A percentile compares a stretch with the other conserved stretches of the same genome.
Conservation (phyloP, 2,888 invertebrate genomes). For the Mythimna pallens region DNA sequence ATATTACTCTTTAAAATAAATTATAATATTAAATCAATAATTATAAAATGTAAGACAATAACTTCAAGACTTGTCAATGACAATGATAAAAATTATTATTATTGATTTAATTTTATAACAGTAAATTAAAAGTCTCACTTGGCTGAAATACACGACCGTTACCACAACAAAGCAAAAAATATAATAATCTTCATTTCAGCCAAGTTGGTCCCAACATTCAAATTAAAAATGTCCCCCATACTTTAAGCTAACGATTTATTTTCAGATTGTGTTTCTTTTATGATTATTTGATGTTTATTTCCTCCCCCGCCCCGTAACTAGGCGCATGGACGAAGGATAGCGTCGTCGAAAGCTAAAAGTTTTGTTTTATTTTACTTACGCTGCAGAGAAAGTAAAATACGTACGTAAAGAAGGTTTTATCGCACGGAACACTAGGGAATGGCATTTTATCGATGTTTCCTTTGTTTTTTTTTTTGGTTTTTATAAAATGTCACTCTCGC, state of each 20-base stretch:
- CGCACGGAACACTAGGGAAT: constrained; percentile 67
- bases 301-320: constrained; percentile 62
- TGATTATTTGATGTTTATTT: constrained; percentile 69
- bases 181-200: neutral
- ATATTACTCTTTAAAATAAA: neutral
- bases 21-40: constrained; percentile 7
- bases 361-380: constrained; percentile 74
- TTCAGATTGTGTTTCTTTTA: constrained; percentile 76
- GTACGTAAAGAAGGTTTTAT: constrained; percentile 76
- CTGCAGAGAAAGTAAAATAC: constrained; percentile 89
- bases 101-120: neutral
- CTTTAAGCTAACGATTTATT: constrained; percentile 73
- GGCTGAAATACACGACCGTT: constrained; percentile 3
- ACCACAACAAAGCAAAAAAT: neutral
- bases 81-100: neutral
- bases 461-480: constrained; percentile 43
- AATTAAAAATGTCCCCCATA: constrained; percentile 1
- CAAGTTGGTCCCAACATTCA: neutral
- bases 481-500: constrained; percentile 67
- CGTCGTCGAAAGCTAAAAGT: constrained; percentile 72
- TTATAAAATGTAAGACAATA: neutral
- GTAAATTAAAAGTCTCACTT: constrained; percentile 1
- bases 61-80: too few species aligned
- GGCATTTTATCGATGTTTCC: constrained; percentile 73
- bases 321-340: constrained; percentile 76